Evolutionary conservation across 2,113 vertebrate genomes (phyloP).

Genomic region (Saimiri boliviensis): DNA sequence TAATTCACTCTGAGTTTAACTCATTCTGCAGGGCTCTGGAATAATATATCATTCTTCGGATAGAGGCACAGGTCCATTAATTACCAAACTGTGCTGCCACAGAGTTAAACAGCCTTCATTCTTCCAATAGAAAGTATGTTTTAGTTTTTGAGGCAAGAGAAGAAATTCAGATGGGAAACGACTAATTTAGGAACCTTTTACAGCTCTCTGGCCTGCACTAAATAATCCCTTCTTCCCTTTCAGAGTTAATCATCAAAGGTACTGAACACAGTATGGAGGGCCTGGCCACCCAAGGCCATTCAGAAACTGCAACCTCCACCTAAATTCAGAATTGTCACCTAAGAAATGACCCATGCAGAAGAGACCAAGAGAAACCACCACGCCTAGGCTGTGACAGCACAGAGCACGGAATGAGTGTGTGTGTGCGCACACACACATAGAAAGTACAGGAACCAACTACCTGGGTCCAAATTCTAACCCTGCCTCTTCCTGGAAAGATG

Average conservation of each 20-base stretch:
- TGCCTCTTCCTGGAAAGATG: not conserved
- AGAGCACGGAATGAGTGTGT: not conserved
- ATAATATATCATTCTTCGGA: not conserved
- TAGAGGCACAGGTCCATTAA: not conserved
- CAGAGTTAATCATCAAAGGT: conserved; percentile 32
- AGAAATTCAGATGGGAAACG: conserved; percentile 52
- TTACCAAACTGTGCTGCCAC: not conserved
- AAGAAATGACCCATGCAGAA: not conserved
- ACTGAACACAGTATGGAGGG: not conserved
- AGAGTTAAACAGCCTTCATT: not conserved
- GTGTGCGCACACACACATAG: not conserved
- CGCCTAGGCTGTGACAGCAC: not conserved
- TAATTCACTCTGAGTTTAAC: not conserved
- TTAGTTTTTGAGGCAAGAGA: conserved; percentile 26
- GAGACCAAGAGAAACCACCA: not conserved
- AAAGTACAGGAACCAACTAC: not conserved
- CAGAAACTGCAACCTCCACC: not conserved
- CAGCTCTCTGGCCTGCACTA: not conserved
- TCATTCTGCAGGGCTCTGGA: not conserved
- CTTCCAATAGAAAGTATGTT: not conserved
- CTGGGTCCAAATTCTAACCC: not conserved
- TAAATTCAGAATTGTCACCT: not conserved
- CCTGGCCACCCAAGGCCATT: not conserved
- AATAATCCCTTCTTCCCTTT: conserved; percentile 50
- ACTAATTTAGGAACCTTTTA: conserved; percentile 31